These are phyloP conservation scores for Gonocerus acuteangulatus DNA, from an alignment of 2,888 invertebrate species.

Conservation along the genomic window DNA sequence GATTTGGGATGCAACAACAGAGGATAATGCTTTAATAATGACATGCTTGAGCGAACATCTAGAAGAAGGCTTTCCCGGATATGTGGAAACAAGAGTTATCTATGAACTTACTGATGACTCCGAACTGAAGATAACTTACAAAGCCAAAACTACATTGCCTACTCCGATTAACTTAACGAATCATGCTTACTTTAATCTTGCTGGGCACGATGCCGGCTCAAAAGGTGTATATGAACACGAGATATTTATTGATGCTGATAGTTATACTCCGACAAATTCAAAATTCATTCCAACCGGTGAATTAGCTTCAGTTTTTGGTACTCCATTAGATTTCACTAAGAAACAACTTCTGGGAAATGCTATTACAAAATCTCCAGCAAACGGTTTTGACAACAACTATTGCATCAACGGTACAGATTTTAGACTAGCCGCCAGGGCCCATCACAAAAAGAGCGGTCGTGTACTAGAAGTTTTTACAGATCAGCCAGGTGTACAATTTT, in stretches of 20 bases:
- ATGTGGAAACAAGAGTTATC: slow-evolving; percentile 22
- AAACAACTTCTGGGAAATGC: slow-evolving; percentile 2
- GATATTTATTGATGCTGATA: slow-evolving; percentile 7
- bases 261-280: not conserved
- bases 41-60: slow-evolving; percentile 28
- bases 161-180: slow-evolving; percentile 32
- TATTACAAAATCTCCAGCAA: not conserved
- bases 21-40: slow-evolving; percentile 15
- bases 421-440: slow-evolving; percentile 8
- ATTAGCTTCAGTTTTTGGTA: not conserved
- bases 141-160: slow-evolving; percentile 21
- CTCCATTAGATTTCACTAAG: not conserved
- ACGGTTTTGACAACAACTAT: slow-evolving; percentile 11
- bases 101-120: slow-evolving; percentile 26
- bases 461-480: slow-evolving; percentile 71
- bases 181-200: slow-evolving; percentile 31
- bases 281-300: slow-evolving; percentile 9
- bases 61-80: slow-evolving; percentile 32
- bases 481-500: slow-evolving; percentile 86
- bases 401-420: not conserved
- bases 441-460: slow-evolving; percentile 49
- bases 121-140: slow-evolving; percentile 24
- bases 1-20: slow-evolving; percentile 26
- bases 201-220: slow-evolving; percentile 23
- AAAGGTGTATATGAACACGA: slow-evolving; percentile 7